Percentiles rank a stretch among this genome's conserved stretches.
phyloP scores from a whole-genome alignment of 2,888 invertebrate species.

The Metalampra italica region DNA sequence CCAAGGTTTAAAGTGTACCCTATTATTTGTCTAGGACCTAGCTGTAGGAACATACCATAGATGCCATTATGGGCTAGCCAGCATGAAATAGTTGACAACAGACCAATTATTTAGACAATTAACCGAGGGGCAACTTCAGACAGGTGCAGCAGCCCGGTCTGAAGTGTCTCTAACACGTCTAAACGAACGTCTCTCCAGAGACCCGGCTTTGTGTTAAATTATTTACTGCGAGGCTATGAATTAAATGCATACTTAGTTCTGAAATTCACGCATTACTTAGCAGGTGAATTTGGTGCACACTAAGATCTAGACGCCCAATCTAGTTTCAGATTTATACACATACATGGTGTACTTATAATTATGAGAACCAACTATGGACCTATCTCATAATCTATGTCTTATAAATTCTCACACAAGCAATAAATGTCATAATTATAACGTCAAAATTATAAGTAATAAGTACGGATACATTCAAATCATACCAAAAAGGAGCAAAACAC shows the following conservation, averaged over 20 bases:
- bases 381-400: too few species aligned
- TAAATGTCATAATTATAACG: too few species aligned
- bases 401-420: too few species aligned
- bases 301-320: background rate
- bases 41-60: too few species aligned
- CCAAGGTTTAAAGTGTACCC: too few species aligned
- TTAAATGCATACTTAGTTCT: background rate
- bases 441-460: too few species aligned
- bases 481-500: too few species aligned
- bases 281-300: background rate
- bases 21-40: too few species aligned
- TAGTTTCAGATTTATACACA: too few species aligned
- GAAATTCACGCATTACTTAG: background rate
- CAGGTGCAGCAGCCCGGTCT: constrained; percentile 35
- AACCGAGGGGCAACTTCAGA: constrained; percentile 35
- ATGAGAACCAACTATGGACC: too few species aligned
- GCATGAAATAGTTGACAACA: constrained; percentile 24
- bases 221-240: constrained; percentile 22
- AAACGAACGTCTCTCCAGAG: constrained; percentile 14
- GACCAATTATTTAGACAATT: constrained; percentile 64
- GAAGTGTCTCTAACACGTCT: constrained; percentile 27
- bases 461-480: too few species aligned
- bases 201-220: constrained; percentile 35
- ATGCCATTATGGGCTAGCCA: background rate
- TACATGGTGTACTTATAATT: too few species aligned